phyloP scores from a whole-genome alignment of 2,888 invertebrate species.

The Acanthopleura granulata region DNA sequence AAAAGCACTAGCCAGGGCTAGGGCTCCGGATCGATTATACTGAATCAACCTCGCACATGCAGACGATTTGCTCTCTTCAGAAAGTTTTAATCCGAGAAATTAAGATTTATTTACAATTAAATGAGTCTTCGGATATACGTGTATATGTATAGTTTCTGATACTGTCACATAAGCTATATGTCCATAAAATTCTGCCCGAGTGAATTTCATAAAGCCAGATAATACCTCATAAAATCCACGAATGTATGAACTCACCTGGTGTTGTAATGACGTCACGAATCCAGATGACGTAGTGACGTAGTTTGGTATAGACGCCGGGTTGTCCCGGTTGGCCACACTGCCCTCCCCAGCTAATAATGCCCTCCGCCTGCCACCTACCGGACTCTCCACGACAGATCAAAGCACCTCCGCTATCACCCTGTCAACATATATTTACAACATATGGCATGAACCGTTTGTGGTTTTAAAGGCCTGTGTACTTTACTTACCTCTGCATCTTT shows the following conservation, averaged over 20 bases:
- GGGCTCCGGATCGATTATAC: too few species aligned
- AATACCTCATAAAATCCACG: too few species aligned
- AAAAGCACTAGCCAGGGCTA: too few species aligned
- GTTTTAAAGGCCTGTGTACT: too few species aligned
- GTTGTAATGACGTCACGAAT: background rate
- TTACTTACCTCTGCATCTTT: too few species aligned
- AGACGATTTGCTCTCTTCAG: too few species aligned
- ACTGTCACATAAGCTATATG: background rate
- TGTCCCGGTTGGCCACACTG: conserved; percentile 4
- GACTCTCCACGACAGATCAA: conserved; percentile 10
- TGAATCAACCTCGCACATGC: too few species aligned
- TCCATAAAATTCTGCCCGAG: too few species aligned
- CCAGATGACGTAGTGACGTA: conserved; percentile 15
- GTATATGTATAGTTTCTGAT: background rate
- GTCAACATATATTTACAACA: background rate
- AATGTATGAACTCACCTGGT: background rate
- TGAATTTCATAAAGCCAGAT: too few species aligned
- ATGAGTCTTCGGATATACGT: background rate
- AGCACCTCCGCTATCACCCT: conserved; percentile 18
- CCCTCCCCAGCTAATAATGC: conserved; percentile 11
- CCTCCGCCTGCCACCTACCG: background rate
- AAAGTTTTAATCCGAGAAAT: too few species aligned
- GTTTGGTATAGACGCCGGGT: conserved; percentile 16
- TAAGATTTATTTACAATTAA: too few species aligned
- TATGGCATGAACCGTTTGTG: too few species aligned